Base-by-base conservation (phyloP, 2,888 invertebrate species). In the Ennomos fuscantarius region DNA sequence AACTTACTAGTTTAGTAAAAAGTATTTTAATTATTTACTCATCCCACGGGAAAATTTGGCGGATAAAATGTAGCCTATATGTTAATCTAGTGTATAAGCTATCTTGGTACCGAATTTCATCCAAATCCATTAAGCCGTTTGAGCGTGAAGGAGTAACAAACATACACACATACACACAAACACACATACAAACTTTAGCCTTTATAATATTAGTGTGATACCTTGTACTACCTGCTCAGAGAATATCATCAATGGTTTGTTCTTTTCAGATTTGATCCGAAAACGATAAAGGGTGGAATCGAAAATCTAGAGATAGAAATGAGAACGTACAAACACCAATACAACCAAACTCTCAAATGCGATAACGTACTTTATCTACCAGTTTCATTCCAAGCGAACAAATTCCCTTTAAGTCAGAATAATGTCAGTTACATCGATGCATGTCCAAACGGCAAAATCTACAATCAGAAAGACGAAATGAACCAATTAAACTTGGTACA, bases 351-450 rank as follows among this genome's bases (percentile, higher is more conserved):
- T 0, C 72, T 90, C 0, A 66, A 81, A 13, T 87, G 89, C 46
- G 81, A 87, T 13, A 84, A 89, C 41, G 76, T 85, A 0, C 76
- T 87, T 1, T 93, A 94, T 64, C 92, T 82, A 60, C 94, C 94
- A 0, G 78, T 87, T 32, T 92, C 93, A 0, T 62, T 94, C 1
- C 79, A 85, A 54, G 84, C 86, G 35, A 89, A 84, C 24, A 91
- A 93, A 46, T 86, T 89, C 34, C 94, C 94, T 0, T 69, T 94
- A 0, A 77, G 77, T 8, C 75, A 83, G 0, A 61, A 67, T 8
- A 86, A 89, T 50, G 84, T 79, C 31, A 82, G 85, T 1, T 68
- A 45, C 32, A 47, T 42, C 3, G 65, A 65, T n/a, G 15, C 6
- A 13, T 39, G 15, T 10, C 55, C 48, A 8, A 44, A 49, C 8